Conservation (phyloP, 2,888 invertebrate genomes). For the Himalopsyche tibetana region DNA sequence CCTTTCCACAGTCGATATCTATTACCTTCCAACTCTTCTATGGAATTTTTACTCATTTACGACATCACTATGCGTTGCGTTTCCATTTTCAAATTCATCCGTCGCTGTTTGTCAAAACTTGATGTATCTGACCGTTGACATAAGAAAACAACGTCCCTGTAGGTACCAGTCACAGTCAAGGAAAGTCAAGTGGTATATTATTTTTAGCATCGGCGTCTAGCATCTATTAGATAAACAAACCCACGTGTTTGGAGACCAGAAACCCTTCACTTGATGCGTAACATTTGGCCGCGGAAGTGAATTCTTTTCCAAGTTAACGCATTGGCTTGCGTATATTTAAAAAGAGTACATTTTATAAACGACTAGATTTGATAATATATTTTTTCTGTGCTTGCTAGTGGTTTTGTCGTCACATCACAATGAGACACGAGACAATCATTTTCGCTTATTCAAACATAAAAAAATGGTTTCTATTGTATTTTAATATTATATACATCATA, state of each 20-base stretch:
- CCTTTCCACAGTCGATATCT: too few species aligned
- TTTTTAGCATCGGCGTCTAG: conserved; percentile 52
- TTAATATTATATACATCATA: too few species aligned
- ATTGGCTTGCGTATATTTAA: conserved; percentile 4
- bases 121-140: conserved; percentile 42
- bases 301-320: conserved; percentile 3
- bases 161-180: conserved; percentile 5
- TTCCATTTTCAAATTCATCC: neutral
- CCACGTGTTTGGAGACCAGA: conserved; percentile 41
- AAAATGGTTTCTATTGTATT: too few species aligned
- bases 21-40: too few species aligned
- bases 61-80: neutral
- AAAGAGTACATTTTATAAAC: too few species aligned
- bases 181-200: conserved; percentile 56
- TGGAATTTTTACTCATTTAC: too few species aligned
- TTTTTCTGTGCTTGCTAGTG: too few species aligned
- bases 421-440: too few species aligned
- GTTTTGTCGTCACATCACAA: too few species aligned
- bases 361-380: too few species aligned
- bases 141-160: conserved; percentile 7
- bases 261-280: conserved; percentile 48
- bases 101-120: neutral
- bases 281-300: conserved; percentile 55
- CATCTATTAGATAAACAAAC: conserved; percentile 48
- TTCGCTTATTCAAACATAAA: too few species aligned